These are phyloP conservation scores for Labrus mixtus DNA, from an alignment of 2,113 vertebrate species.

Conservation along the genomic window DNA sequence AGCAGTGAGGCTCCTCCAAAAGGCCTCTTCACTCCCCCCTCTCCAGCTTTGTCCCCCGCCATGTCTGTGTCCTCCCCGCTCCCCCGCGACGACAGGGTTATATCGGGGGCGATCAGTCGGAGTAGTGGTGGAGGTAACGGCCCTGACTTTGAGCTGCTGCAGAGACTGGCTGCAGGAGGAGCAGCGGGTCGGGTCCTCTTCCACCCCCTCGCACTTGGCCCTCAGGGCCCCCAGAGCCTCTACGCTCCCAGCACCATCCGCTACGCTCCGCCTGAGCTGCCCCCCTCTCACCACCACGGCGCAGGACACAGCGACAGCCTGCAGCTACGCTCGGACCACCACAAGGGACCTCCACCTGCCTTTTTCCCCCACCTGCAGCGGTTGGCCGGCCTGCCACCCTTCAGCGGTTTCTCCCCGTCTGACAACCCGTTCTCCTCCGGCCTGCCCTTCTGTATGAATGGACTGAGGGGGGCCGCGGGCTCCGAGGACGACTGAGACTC, in stretches of 20 bases:
- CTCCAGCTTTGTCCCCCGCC: constrained; percentile 82
- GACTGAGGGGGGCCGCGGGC: constrained; percentile 83
- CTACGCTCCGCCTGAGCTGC: constrained; percentile 89
- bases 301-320: constrained; percentile 75
- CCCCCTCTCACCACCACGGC: constrained; percentile 74
- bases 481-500: constrained; percentile 83
- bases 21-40: constrained; percentile 80
- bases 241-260: constrained; percentile 91
- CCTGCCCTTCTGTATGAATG: constrained; percentile 87
- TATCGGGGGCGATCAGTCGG: constrained; percentile 57
- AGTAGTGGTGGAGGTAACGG: constrained; percentile 49
- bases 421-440: constrained; percentile 82
- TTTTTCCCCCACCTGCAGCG: constrained; percentile 92
- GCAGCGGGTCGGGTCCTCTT: constrained; percentile 86
- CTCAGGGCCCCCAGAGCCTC: constrained; percentile 86
- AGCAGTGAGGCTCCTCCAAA: constrained; percentile 76
- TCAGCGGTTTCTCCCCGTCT: constrained; percentile 84
- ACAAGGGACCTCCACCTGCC: constrained; percentile 82
- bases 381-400: constrained; percentile 85
- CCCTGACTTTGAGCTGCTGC: constrained; percentile 87
- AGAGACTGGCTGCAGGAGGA: constrained; percentile 85
- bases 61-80: constrained; percentile 82
- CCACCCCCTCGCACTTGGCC: constrained; percentile 85
- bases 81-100: constrained; percentile 78
- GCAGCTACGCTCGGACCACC: constrained; percentile 79